Percentiles rank a stretch among this genome's conserved stretches.
phyloP scores from a whole-genome alignment of 2,113 vertebrate genomes.

The Corythoichthys intestinalis region DNA sequence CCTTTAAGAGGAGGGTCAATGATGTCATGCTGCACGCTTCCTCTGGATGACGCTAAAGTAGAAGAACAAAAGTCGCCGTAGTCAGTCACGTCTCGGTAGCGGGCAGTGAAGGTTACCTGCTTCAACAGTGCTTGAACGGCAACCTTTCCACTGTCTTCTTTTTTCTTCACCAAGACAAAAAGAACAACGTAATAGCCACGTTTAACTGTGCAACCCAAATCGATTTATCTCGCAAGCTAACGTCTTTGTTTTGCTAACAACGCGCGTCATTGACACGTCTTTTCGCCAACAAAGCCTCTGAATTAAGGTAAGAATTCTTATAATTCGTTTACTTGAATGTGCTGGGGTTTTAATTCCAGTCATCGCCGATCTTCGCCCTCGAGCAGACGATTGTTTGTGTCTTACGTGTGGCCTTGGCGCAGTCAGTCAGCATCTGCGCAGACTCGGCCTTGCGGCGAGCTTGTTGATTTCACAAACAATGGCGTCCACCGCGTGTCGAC shows the following conservation, averaged over 20 bases:
- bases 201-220: not conserved
- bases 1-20: not conserved
- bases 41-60: not conserved
- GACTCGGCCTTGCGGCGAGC: not conserved
- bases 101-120: conserved; percentile 76
- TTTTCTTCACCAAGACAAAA: not conserved
- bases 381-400: conserved; percentile 10
- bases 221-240: conserved; percentile 20
- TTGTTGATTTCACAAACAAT: not conserved
- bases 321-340: not conserved
- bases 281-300: conserved; percentile 13
- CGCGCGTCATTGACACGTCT: not conserved
- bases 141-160: conserved; percentile 65
- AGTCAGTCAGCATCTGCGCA: not conserved
- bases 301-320: conserved; percentile 22
- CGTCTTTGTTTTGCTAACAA: conserved; percentile 33
- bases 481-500: not conserved
- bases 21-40: conserved; percentile 17
- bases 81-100: conserved; percentile 4
- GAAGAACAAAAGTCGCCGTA: fast-evolving
- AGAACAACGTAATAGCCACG: not conserved
- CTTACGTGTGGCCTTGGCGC: conserved; percentile 16
- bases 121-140: conserved; percentile 93
- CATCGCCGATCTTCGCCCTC: too few species aligned
- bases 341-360: not conserved